A percentile compares a stretch with the other conserved stretches of the same genome.
These are phyloP conservation scores for Tiphia femorata DNA, from an alignment of 2,888 invertebrate genomes.

Conservation along the genomic window DNA sequence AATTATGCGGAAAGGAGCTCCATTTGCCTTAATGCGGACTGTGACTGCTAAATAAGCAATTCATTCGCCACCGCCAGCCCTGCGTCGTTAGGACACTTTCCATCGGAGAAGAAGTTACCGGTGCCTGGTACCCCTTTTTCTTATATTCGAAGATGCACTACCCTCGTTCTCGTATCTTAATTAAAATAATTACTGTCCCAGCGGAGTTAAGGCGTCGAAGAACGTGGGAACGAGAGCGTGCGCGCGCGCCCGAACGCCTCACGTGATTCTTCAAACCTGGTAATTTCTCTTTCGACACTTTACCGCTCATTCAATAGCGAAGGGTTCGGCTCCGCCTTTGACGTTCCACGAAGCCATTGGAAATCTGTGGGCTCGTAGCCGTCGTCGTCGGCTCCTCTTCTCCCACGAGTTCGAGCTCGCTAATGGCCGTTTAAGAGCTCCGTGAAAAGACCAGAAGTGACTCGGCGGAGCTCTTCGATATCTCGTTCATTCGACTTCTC, in stretches of 20 bases:
- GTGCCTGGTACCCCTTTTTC: too few relatives aligned
- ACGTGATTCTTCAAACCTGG: background rate
- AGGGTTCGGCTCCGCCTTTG: constrained; percentile 17
- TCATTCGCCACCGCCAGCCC: too few relatives aligned
- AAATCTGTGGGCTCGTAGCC: constrained; percentile 14
- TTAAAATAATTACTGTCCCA: background rate
- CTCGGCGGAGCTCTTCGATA: constrained; percentile 27
- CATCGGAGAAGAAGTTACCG: too few relatives aligned
- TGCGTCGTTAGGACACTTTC: too few relatives aligned
- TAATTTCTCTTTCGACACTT: constrained; percentile 8
- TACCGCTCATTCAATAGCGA: background rate
- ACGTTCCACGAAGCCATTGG: constrained; percentile 14
- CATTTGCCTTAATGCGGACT: too few relatives aligned
- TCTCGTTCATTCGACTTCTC: constrained; percentile 28
- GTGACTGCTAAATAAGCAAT: too few relatives aligned
- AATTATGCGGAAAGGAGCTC: too few relatives aligned
- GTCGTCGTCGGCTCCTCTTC: background rate
- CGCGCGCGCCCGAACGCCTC: background rate
- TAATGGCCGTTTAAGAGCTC: constrained; percentile 37
- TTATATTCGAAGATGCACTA: too few relatives aligned
- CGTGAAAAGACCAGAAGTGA: constrained; percentile 31
- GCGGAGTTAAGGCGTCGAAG: too few relatives aligned
- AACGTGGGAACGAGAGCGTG: background rate
- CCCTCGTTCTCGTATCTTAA: background rate
- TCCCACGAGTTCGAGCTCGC: constrained; percentile 18